These are phyloP conservation scores for Trichoplusia ni DNA, from an alignment of 1,140 invertebrate genomes.

Conservation along the genomic window DNA sequence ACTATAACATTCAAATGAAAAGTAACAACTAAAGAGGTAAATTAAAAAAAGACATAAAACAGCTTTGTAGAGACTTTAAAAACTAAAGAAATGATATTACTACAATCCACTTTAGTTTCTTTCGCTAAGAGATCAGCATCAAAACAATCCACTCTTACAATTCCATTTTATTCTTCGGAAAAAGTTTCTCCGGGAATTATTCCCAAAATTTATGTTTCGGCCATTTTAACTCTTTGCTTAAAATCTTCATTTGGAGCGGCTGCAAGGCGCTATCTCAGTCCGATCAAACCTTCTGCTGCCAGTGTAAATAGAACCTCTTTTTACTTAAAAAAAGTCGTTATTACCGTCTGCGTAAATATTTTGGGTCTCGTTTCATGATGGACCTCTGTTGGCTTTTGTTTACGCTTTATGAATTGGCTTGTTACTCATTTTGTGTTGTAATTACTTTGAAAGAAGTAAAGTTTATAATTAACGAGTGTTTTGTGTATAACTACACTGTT, in stretches of 20 bases:
- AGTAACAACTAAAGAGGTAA: too few relatives aligned
- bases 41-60: too few relatives aligned
- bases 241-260: conserved; percentile 15
- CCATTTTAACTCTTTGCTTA: conserved; percentile 24
- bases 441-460: background rate
- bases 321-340: conserved; percentile 18
- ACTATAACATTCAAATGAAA: too few relatives aligned
- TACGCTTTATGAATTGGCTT: background rate
- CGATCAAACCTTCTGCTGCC: conserved; percentile 9
- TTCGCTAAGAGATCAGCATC: background rate
- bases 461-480: background rate
- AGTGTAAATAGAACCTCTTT: conserved; percentile 9
- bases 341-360: conserved; percentile 21
- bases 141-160: background rate
- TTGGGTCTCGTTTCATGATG: background rate
- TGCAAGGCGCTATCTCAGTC: conserved; percentile 14
- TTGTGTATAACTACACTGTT: background rate
- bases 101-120: background rate
- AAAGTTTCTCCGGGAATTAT: conserved; percentile 20
- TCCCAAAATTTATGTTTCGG: conserved; percentile 22
- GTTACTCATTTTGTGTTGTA: background rate
- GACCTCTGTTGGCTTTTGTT: background rate
- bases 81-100: too few relatives aligned
- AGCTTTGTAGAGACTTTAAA: too few relatives aligned
- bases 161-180: conserved; percentile 4